phyloP scores from a whole-genome alignment of 2,113 vertebrate species.

The Epinephelus fuscoguttatus region DNA sequence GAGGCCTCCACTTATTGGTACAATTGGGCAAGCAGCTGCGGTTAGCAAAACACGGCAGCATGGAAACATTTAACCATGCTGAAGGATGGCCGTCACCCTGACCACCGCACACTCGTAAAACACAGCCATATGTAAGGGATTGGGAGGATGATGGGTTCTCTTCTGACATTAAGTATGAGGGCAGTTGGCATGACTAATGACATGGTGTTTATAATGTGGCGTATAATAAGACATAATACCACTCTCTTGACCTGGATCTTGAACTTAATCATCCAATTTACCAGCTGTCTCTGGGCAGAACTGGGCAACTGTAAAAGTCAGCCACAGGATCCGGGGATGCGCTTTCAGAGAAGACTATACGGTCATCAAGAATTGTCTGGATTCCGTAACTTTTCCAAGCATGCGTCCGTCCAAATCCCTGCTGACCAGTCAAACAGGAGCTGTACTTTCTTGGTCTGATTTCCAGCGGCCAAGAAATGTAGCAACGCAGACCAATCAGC shows the following conservation, averaged over 20 bases:
- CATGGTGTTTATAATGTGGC: slow-evolving; percentile 56
- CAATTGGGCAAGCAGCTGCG: slow-evolving; percentile 40
- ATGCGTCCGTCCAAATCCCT: slow-evolving; percentile 15
- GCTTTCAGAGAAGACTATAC: neutral
- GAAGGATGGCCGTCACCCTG: slow-evolving; percentile 68
- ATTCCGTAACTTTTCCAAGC: slow-evolving; percentile 9
- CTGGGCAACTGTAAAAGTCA: slow-evolving; percentile 40
- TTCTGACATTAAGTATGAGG: slow-evolving; percentile 52
- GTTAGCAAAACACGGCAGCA: slow-evolving; percentile 37
- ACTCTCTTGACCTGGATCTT: slow-evolving; percentile 62
- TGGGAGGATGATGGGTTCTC: slow-evolving; percentile 41
- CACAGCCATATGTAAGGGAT: slow-evolving; percentile 73
- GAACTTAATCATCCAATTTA: slow-evolving; percentile 64
- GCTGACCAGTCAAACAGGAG: slow-evolving; percentile 55
- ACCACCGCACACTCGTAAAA: slow-evolving; percentile 67
- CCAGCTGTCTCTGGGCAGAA: slow-evolving; percentile 33
- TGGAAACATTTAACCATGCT: slow-evolving; percentile 75
- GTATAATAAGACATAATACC: slow-evolving; percentile 60
- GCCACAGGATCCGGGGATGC: neutral
- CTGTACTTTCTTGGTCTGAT: slow-evolving; percentile 25
- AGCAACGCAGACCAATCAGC: slow-evolving; percentile 42
- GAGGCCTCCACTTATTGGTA: slow-evolving; percentile 43
- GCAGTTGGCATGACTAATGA: slow-evolving; percentile 53
- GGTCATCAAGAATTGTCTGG: neutral
- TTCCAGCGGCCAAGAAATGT: slow-evolving; percentile 40